These are phyloP conservation scores for Terrapene triunguis DNA, from an alignment of 2,113 vertebrate species.

Conservation along the genomic window DNA sequence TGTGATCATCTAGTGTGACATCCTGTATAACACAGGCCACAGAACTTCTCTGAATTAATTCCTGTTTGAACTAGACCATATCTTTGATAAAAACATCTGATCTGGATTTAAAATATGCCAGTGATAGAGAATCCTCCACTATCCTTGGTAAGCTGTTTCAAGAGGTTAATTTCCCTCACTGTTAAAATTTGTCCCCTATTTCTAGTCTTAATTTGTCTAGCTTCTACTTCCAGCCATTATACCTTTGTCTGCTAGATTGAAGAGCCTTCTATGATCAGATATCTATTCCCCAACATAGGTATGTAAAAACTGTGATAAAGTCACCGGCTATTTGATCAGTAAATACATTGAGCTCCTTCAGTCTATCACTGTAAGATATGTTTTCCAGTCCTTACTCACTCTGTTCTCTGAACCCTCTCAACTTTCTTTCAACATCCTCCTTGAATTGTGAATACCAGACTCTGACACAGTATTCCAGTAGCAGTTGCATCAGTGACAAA, in stretches of 20 bases:
- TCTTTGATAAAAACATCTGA: accelerated
- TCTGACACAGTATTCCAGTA: no score
- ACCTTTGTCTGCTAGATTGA: background rate
- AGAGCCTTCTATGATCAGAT: background rate
- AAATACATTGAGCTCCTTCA: no score
- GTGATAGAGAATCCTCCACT: background rate
- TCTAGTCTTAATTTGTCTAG: background rate
- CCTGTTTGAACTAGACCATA: background rate
- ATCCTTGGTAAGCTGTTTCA: background rate
- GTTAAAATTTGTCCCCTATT: background rate
- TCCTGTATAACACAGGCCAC: accelerated
- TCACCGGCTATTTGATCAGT: no score
- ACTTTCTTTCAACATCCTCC: no score
- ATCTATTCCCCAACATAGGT: background rate
- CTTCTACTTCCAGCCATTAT: background rate
- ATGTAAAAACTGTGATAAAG: background rate
- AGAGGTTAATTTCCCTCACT: background rate
- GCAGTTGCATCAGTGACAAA: background rate
- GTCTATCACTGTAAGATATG: no score
- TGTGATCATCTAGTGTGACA: background rate
- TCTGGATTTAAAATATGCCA: background rate
- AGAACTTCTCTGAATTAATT: background rate
- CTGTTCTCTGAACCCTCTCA: no score
- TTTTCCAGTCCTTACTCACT: no score
- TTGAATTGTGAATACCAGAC: no score